A percentile compares a stretch with the other conserved stretches of the same genome.
Conservation (phyloP, 2,888 invertebrate genomes). For the Latheticus oryzae region DNA sequence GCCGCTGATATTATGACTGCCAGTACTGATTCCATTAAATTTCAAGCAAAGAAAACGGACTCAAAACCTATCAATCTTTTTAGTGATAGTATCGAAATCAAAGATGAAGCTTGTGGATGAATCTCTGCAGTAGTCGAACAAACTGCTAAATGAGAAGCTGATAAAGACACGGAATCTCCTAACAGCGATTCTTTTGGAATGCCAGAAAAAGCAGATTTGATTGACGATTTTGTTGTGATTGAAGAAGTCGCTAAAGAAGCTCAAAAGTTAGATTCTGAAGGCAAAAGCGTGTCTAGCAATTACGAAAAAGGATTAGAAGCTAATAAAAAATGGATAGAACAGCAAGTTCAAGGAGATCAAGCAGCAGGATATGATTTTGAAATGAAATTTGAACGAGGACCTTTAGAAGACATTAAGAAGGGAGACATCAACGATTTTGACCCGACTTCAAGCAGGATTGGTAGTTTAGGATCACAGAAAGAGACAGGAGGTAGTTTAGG, state of each 20-base stretch:
- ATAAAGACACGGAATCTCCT: not conserved
- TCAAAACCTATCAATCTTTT: constrained; percentile 63
- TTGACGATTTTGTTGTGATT: constrained; percentile 79
- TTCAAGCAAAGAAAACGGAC: constrained; percentile 62
- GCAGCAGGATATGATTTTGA: constrained; percentile 50
- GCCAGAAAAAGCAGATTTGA: not conserved
- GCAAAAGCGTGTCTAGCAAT: constrained; percentile 5
- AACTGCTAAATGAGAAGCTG: constrained; percentile 59
- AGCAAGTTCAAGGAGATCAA: not conserved
- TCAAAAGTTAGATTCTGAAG: not conserved
- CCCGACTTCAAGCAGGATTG: constrained; percentile 76
- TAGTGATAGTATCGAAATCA: constrained; percentile 71
- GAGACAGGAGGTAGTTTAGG: constrained; percentile 81
- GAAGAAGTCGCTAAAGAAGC: constrained; percentile 62
- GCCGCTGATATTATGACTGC: constrained; percentile 69
- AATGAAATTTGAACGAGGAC: constrained; percentile 85
- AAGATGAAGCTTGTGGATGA: constrained; percentile 64
- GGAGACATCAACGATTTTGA: constrained; percentile 91
- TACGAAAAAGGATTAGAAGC: constrained; percentile 57
- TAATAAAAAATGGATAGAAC: not conserved
- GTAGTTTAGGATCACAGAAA: constrained; percentile 82
- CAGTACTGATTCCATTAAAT: constrained; percentile 70
- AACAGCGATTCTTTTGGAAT: not conserved
- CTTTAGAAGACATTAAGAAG: constrained; percentile 91
- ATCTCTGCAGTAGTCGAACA: constrained; percentile 64